Evolutionary conservation across 2,888 invertebrate species (phyloP).

Genomic region (Pocota personata): DNA sequence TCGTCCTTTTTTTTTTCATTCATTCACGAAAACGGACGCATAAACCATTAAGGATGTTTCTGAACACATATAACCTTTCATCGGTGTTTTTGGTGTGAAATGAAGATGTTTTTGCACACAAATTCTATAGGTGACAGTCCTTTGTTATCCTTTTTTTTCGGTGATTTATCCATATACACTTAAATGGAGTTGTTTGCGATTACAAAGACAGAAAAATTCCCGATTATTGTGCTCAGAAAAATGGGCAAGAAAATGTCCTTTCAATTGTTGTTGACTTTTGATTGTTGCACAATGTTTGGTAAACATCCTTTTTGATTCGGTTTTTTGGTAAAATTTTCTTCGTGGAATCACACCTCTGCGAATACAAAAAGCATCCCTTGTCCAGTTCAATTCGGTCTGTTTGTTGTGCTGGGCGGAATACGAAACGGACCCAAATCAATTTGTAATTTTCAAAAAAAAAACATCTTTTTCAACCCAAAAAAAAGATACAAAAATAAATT

Average conservation of each 20-base stretch:
- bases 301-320: constrained; percentile 53
- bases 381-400: constrained; percentile 29
- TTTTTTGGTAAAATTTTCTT: constrained; percentile 6
- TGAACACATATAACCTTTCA: constrained; percentile 8
- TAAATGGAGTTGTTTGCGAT: constrained; percentile 60
- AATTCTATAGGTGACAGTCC: constrained; percentile 32
- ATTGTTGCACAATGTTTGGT: constrained; percentile 63
- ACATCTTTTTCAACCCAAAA: neutral
- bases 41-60: constrained; percentile 49
- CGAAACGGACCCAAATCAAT: constrained; percentile 47
- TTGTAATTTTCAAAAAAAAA: constrained; percentile 46
- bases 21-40: constrained; percentile 51
- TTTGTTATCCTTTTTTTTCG: constrained; percentile 51
- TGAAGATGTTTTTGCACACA: constrained; percentile 51
- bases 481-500: constrained; percentile 37
- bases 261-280: constrained; percentile 55
- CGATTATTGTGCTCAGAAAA: constrained; percentile 7
- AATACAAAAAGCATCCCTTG: neutral
- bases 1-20: constrained; percentile 25
- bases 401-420: constrained; percentile 12
- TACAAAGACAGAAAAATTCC: constrained; percentile 10
- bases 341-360: constrained; percentile 57
- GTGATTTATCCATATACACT: constrained; percentile 71
- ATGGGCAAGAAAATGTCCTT: constrained; percentile 56
- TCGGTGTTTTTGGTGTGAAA: constrained; percentile 9